Conservation (phyloP, 2,888 invertebrate species). For the Acrocyrtus sp. region DNA sequence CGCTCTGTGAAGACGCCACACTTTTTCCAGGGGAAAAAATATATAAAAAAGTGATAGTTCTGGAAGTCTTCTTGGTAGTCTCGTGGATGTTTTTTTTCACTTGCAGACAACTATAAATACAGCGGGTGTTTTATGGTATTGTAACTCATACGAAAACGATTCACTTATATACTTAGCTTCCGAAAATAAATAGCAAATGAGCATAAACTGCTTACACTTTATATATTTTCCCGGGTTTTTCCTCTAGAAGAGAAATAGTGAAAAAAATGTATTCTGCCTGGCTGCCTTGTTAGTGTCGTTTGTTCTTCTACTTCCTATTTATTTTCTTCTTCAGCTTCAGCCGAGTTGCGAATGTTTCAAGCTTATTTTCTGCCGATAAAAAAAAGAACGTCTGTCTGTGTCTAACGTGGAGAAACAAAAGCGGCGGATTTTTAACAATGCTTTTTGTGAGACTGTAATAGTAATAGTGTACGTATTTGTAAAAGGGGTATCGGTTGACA, state of each 20-base stretch:
- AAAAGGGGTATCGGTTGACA: constrained; percentile 40
- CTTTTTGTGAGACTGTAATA: constrained; percentile 1
- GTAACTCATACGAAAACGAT: constrained; percentile 12
- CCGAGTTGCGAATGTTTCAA: no score
- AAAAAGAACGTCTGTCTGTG: no score
- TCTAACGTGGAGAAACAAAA: neutral
- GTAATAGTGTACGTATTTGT: no score
- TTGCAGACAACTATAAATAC: no score
- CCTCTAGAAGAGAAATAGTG: neutral
- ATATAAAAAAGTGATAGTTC: no score
- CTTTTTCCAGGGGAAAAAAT: no score
- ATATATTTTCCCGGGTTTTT: neutral
- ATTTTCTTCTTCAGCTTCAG: no score
- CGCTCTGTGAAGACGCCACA: no score
- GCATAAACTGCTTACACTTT: neutral
- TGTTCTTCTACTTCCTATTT: neutral
- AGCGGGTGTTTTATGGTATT: no score
- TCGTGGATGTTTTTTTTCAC: no score
- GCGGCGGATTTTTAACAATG: constrained; percentile 12
- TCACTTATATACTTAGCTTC: neutral
- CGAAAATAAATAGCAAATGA: neutral
- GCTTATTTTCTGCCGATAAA: no score
- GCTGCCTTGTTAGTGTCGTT: neutral
- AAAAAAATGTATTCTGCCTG: neutral
- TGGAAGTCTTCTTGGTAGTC: no score